Conservation (phyloP, 2,888 invertebrate genomes). For the Drosophila mayaguana region DNA sequence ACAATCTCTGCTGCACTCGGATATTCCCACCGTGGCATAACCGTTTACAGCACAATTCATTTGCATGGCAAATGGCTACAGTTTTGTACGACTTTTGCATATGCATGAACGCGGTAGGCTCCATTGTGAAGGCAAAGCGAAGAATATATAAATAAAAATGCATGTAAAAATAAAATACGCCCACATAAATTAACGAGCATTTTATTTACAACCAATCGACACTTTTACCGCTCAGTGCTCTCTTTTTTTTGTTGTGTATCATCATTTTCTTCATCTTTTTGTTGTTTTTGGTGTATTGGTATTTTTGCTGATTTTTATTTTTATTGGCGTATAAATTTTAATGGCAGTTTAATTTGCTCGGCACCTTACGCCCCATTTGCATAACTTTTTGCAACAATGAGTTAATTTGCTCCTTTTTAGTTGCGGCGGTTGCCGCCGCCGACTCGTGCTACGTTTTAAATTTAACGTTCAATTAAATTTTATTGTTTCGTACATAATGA, state of each 20-base stretch:
- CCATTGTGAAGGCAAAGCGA: slow-evolving; percentile 5
- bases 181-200: slow-evolving; percentile 67
- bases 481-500: slow-evolving; percentile 72
- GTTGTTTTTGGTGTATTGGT: slow-evolving; percentile 1
- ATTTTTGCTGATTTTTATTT: slow-evolving; percentile 35
- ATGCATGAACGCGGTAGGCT: slow-evolving; percentile 14
- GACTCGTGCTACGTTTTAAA: slow-evolving; percentile 71
- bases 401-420: slow-evolving; percentile 65
- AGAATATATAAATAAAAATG: background rate
- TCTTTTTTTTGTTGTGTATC: slow-evolving; percentile 3
- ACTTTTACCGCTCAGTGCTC: slow-evolving; percentile 50
- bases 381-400: slow-evolving; percentile 67
- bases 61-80: slow-evolving; percentile 17
- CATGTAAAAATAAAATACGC: slow-evolving; percentile 41
- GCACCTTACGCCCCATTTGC: slow-evolving; percentile 67
- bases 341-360: slow-evolving; percentile 65
- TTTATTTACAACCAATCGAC: slow-evolving; percentile 63
- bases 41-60: slow-evolving; percentile 11
- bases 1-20: slow-evolving; percentile 11
- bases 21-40: slow-evolving; percentile 26
- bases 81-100: slow-evolving; percentile 3
- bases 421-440: slow-evolving; percentile 18
- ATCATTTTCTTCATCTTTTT: slow-evolving; percentile 3
- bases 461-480: slow-evolving; percentile 75
- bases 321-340: slow-evolving; percentile 63